A percentile compares a stretch with the other conserved stretches of the same genome.
phyloP scores from a whole-genome alignment of 2,113 vertebrate genomes.

The Monopterus albus region DNA sequence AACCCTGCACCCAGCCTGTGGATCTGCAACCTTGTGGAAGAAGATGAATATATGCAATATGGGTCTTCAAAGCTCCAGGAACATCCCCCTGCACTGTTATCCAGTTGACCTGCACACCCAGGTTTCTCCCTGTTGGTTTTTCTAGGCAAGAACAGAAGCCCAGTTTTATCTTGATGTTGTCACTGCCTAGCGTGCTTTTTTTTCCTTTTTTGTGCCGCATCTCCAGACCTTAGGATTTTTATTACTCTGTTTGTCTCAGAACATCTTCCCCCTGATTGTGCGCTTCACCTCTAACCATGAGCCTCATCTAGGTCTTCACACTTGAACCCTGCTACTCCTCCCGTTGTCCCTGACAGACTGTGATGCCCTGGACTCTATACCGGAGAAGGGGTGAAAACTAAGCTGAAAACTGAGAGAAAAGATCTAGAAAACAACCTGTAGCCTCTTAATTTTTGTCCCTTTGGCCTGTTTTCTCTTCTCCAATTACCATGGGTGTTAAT shows the following conservation, averaged over 20 bases:
- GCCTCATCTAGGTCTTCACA: no score
- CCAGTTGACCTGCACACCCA: conserved; percentile 24
- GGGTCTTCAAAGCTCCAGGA: conserved; percentile 43
- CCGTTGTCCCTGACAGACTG: conserved; percentile 4
- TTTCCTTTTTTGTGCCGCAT: not conserved
- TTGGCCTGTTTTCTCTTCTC: no score
- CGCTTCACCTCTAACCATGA: not conserved
- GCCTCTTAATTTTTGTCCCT: conserved; percentile 2
- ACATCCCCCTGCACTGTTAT: conserved; percentile 33
- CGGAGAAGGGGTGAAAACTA: conserved; percentile 7
- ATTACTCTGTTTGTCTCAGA: conserved; percentile 5
- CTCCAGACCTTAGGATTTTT: not conserved
- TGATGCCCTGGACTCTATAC: conserved; percentile 17
- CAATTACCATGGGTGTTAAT: not conserved
- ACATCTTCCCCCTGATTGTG: no score
- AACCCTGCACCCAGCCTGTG: conserved; percentile 21
- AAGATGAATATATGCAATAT: conserved; percentile 40
- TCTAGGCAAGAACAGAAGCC: conserved; percentile 16
- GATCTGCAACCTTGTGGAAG: conserved; percentile 34
- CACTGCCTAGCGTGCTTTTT: no score
- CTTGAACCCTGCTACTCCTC: not conserved
- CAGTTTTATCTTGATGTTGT: conserved; percentile 23
- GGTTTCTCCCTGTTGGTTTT: conserved; percentile 6
- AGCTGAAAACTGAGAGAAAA: conserved; percentile 16
- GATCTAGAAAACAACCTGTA: conserved; percentile 11